Evolutionary conservation across 1,140 invertebrate species (phyloP).

Genomic region (Drosophila elegans): DNA sequence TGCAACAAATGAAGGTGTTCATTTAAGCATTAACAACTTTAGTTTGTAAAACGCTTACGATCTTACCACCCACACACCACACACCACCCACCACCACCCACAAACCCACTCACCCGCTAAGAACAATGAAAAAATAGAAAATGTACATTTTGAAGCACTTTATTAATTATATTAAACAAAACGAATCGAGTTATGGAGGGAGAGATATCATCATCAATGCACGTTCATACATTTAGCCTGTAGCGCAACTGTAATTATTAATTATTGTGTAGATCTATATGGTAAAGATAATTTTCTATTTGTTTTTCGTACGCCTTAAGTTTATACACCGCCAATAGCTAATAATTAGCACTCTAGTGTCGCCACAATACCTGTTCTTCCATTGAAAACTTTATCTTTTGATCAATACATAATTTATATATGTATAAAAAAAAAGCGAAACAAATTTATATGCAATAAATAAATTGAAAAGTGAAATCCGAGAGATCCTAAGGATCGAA

Average conservation of each 20-base stretch:
- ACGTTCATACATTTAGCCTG: slow-evolving; percentile 54
- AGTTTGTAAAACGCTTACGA: slow-evolving; percentile 38
- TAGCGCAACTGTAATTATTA: slow-evolving; percentile 63
- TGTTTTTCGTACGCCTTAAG: slow-evolving; percentile 71
- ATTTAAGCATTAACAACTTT: slow-evolving; percentile 62
- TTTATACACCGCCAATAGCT: slow-evolving; percentile 82
- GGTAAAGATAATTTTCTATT: slow-evolving; percentile 62
- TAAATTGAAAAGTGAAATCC: slow-evolving; percentile 67
- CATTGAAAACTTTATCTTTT: slow-evolving; percentile 75
- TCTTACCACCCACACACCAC: slow-evolving; percentile 8
- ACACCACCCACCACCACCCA: slow-evolving; percentile 1
- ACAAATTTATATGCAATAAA: slow-evolving; percentile 82
- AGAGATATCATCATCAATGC: slow-evolving; percentile 19
- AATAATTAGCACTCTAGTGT: slow-evolving; percentile 82
- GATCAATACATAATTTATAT: slow-evolving; percentile 60
- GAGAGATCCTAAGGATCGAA: slow-evolving; percentile 16
- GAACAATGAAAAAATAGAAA: slow-evolving; percentile 42
- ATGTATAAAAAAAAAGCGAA: slow-evolving; percentile 39
- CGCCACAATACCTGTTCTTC: slow-evolving; percentile 82
- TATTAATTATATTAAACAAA: slow-evolving; percentile 47
- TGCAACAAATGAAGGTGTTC: slow-evolving; percentile 64
- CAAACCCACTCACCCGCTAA: not conserved
- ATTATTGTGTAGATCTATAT: slow-evolving; percentile 65
- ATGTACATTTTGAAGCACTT: slow-evolving; percentile 66
- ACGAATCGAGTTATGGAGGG: slow-evolving; percentile 9